Conservation (phyloP, 2,888 invertebrate species). For the Pristionchus exspectatus region DNA sequence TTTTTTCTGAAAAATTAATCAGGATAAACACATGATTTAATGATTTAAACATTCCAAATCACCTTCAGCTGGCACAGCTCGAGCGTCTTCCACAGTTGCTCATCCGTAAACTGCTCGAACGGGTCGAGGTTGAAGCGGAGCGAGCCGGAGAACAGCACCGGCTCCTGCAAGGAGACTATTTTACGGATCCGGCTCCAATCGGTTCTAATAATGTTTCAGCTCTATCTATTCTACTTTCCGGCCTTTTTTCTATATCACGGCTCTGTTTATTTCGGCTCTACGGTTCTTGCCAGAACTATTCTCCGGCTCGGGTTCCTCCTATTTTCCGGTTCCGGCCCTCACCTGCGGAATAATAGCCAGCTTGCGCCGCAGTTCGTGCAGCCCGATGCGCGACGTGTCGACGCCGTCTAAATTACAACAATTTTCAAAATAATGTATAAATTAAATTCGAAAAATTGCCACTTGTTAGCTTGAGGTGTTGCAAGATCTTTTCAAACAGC, state of each 20-base stretch:
- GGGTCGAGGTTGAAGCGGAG: conserved; percentile 94
- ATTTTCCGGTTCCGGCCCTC: neutral
- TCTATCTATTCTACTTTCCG: too few species aligned
- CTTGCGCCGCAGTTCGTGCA: conserved; percentile 47
- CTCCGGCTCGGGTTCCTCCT: neutral
- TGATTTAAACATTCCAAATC: neutral
- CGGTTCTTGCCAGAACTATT: neutral
- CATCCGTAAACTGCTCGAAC: conserved; percentile 87
- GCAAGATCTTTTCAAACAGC: too few species aligned
- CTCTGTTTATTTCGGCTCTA: neutral
- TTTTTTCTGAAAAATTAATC: too few species aligned
- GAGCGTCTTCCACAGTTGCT: conserved; percentile 90
- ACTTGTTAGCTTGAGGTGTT: too few species aligned
- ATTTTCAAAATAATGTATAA: neutral
- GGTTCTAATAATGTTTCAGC: too few species aligned
- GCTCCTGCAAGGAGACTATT: conserved; percentile 81
- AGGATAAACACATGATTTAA: too few species aligned
- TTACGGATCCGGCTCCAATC: neutral
- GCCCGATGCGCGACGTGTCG: conserved; percentile 30
- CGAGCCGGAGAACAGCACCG: conserved; percentile 84
- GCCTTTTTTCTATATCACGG: neutral
- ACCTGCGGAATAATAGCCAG: conserved; percentile 55
- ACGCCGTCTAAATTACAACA: conserved; percentile 48
- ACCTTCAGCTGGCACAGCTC: conserved; percentile 91
- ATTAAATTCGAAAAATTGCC: neutral